Evolutionary conservation across 2,797 vertebrate species (phyloP), one percentile per base, ranked within the genome.

Genomic region (Rhyacichthys aspro): DNA sequence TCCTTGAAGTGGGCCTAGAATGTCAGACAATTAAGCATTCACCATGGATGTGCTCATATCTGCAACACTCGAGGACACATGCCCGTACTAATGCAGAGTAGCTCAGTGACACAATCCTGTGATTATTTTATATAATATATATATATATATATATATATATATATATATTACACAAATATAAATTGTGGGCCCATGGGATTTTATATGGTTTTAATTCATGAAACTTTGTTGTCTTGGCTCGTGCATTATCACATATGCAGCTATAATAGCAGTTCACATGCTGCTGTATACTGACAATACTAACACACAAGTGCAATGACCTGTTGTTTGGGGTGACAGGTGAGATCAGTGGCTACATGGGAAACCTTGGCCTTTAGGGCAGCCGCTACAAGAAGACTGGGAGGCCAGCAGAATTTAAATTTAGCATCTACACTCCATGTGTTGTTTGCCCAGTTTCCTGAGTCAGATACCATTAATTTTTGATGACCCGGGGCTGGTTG

Each of bases 51-150:
- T 55, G 39, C 56, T 48, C n/a, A n/a, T n/a, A 12, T 65, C 70
- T 73, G 71, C n/a, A 42, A 61, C 72, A 63, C 74, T 75, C 72
- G 74, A 79, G 86, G 87, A 86, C 69, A 86, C 83, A 84, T 72
- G 59, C 64, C 74, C 74, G 64, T 76, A 65, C 70, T 66, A 78
- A 82, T 49, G 59, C 44, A 63, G 60, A 77, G 64, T 19, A 74
- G 47, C 23, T 42, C 59, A 81, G 48, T 75, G 83, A 82, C 59
- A 78, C 60, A 58, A 74, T 50, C 52, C 64, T 42, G 55, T n/a
- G n/a, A n/a, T n/a, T n/a, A n/a, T n/a, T n/a, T n/a, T n/a, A n/a
- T n/a, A n/a, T n/a, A n/a, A n/a, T n/a, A n/a, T n/a, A n/a, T n/a
- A n/a, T n/a, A n/a, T n/a, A n/a, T n/a, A n/a, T n/a, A n/a, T n/a